Base-by-base conservation (phyloP, 35 echinoderm and acorn worm genomes). In the Nesometra sesokonis region DNA sequence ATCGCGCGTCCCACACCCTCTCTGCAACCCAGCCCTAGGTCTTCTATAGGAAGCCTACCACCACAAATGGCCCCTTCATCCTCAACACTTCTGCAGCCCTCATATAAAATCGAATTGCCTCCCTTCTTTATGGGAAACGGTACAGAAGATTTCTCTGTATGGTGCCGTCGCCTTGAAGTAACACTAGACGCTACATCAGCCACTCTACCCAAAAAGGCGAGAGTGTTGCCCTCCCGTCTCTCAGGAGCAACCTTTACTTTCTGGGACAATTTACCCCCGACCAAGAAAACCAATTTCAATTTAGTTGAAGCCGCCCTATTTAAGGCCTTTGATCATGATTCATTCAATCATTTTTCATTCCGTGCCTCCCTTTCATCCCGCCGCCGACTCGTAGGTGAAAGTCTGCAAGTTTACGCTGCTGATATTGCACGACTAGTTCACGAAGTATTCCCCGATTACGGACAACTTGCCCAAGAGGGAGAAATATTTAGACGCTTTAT, bases 331-430 rank as follows among this genome's bases (percentile, higher is more conserved):
- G 52, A 67, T 27, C 52, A 67, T 67, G 1, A 67, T 27, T 7
- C 38, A 4, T 43, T 7, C 15, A 4, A 43, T 7, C 38, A 43
- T 43, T 4, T 43, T 4, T 9, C 52, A 67, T 67, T 67, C 21
- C 78, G 83, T 34, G 9, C 80, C 9, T 40, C 77, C 47, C 1
- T 93, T 11, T 82, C 35, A 33, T 84, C 92, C 17, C 32, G 92
- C 27, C 85, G 78, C 0, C 32, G 88, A 31, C 39, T 33, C 0
- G 31, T 85, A 8, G n/a, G 78, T 11, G 88, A 90, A 76, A 30
- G 88, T 31, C 32, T 93, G 27, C 32, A 93, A 35, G 92, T 90
- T n/a, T 93, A 90, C 36, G 57, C 40, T 21, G 47, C 92, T 29
- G 85, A 86, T 13, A 32, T 89, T 21, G 19, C 32, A 0, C 77